These are phyloP conservation scores for Psilanteris sp. DNA, from an alignment of 1,140 invertebrate genomes.

Conservation along the genomic window DNA sequence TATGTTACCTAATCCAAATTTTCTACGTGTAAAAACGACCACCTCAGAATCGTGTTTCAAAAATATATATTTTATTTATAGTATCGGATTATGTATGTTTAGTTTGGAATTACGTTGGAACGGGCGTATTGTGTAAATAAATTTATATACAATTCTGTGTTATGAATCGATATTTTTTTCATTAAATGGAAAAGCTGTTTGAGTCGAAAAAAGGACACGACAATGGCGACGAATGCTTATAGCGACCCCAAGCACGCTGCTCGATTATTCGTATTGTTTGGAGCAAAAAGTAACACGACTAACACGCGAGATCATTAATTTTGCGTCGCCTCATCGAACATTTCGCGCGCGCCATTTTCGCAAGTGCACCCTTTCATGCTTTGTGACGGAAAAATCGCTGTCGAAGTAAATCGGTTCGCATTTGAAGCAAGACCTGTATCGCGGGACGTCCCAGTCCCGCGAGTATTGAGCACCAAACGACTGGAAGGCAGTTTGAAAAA, in stretches of 20 bases:
- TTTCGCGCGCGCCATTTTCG: conserved; percentile 33
- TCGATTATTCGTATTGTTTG: conserved; percentile 10
- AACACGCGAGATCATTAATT: conserved; percentile 14
- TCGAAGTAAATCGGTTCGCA: conserved; percentile 56
- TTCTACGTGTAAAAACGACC: too few species aligned
- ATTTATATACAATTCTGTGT: too few species aligned
- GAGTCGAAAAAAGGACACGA: neutral
- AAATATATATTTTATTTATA: too few species aligned
- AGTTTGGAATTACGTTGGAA: too few species aligned
- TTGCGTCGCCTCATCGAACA: conserved; percentile 1
- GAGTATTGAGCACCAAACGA: conserved; percentile 52
- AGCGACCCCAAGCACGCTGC: neutral
- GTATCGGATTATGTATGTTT: too few species aligned
- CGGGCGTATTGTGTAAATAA: too few species aligned
- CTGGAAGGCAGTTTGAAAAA: conserved; percentile 42
- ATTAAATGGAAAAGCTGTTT: conserved; percentile 32
- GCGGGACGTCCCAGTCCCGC: conserved; percentile 16
- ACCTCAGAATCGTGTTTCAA: too few species aligned
- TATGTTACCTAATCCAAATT: too few species aligned
- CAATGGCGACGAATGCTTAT: conserved; percentile 9
- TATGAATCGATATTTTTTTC: conserved; percentile 20
- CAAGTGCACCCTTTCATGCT: conserved; percentile 52
- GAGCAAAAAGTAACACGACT: conserved; percentile 1
- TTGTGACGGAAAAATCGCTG: conserved; percentile 28
- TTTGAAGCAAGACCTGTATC: conserved; percentile 46